Evolutionary conservation across 1,140 invertebrate species (phyloP).

Genomic region (Anthonomus grandis): DNA sequence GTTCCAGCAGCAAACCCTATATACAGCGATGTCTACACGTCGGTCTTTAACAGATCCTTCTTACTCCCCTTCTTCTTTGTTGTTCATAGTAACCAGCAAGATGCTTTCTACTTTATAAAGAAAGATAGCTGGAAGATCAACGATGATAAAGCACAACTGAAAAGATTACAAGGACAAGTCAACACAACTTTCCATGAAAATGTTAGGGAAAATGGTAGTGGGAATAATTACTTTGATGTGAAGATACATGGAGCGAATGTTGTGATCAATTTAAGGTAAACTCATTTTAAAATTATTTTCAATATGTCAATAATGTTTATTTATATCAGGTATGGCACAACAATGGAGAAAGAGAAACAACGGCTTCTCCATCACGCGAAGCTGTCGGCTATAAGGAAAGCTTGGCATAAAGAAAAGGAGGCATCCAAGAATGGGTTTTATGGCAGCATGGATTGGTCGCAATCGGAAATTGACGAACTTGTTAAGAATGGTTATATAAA

Average conservation of each 20-base stretch:
- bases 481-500: constrained; percentile 76
- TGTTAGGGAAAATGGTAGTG: constrained; percentile 64
- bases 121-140: constrained; percentile 82
- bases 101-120: constrained; percentile 92
- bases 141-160: constrained; percentile 84
- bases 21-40: constrained; percentile 88
- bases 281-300: neutral
- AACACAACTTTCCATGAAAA: constrained; percentile 91
- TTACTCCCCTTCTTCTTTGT: constrained; percentile 86
- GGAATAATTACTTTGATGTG: constrained; percentile 71
- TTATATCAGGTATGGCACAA: constrained; percentile 80
- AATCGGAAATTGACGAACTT: constrained; percentile 76
- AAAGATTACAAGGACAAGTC: constrained; percentile 83
- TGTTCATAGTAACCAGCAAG: constrained; percentile 62
- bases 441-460: constrained; percentile 70
- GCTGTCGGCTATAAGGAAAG: constrained; percentile 77
- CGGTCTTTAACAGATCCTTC: constrained; percentile 88
- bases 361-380: constrained; percentile 85
- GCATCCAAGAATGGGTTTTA: constrained; percentile 72
- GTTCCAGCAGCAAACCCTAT: constrained; percentile 84
- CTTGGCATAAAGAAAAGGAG: constrained; percentile 88
- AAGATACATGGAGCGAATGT: constrained; percentile 82
- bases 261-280: constrained; percentile 68
- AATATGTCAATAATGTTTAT: constrained; percentile 59
- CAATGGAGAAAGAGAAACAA: constrained; percentile 81